These are phyloP conservation scores for Dorcus parallelipipedus DNA, from an alignment of 2,888 invertebrate species.

Conservation along the genomic window DNA sequence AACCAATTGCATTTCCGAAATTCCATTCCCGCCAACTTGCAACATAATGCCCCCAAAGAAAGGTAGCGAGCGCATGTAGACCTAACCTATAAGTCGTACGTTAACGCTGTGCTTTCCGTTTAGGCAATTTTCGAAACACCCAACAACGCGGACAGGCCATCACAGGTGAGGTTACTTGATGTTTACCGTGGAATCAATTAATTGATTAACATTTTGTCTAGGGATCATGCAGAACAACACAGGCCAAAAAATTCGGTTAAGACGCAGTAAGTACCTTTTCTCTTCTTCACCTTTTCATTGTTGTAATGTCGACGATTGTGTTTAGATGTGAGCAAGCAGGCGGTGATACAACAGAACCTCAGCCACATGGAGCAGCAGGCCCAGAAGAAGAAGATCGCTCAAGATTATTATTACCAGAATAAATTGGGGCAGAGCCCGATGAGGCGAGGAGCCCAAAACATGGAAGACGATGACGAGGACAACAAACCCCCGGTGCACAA, in stretches of 20 bases:
- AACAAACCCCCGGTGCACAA: slow-evolving; percentile 28
- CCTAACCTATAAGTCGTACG: no score
- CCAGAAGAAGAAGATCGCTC: slow-evolving; percentile 29
- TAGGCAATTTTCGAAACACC: no score
- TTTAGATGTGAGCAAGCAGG: slow-evolving; percentile 10
- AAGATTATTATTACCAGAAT: slow-evolving; percentile 29
- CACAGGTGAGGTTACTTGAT: no score
- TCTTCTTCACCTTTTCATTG: background rate
- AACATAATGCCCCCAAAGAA: no score
- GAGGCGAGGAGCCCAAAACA: slow-evolving; percentile 6
- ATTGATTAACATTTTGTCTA: no score
- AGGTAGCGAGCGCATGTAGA: no score
- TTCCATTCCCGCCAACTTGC: no score
- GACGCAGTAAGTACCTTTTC: background rate
- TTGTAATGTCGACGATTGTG: background rate
- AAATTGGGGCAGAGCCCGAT: slow-evolving; percentile 25
- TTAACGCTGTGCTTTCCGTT: no score
- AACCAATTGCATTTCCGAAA: no score
- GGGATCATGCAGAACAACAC: no score
- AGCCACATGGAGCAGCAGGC: slow-evolving; percentile 6
- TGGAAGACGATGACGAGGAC: background rate
- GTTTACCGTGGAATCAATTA: no score
- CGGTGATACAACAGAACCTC: slow-evolving; percentile 9
- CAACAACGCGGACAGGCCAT: no score
- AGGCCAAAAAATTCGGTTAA: slow-evolving; percentile 1